Conservation (phyloP, 2,888 invertebrate species). For the Ectemnius cavifrons region DNA sequence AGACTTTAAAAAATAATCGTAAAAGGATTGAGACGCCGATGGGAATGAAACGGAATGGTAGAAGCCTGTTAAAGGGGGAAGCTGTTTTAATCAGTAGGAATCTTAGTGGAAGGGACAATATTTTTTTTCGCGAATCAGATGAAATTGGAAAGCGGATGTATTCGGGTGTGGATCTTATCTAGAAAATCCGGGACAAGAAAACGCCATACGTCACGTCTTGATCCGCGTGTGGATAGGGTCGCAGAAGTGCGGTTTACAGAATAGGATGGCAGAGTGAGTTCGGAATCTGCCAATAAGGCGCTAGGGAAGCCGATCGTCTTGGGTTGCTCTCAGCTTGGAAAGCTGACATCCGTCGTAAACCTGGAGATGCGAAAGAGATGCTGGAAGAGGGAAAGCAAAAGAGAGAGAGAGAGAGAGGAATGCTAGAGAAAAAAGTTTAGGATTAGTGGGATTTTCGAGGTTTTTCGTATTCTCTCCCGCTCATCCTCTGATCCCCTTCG, state of each 20-base stretch:
- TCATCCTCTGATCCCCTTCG: neutral
- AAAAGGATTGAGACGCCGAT: too few relatives aligned
- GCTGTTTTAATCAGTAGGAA: too few relatives aligned
- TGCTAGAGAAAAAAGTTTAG: neutral
- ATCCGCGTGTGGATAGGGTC: conserved; percentile 49
- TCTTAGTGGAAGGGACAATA: too few relatives aligned
- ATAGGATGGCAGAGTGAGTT: conserved; percentile 16
- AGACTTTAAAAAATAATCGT: too few relatives aligned
- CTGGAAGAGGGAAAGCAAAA: conserved; percentile 1
- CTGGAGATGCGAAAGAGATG: neutral
- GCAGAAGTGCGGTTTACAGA: conserved; percentile 45
- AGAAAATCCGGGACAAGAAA: conserved; percentile 42
- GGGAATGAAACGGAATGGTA: too few relatives aligned
- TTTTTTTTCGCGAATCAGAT: too few relatives aligned
- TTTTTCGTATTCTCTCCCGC: neutral
- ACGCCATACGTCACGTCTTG: conserved; percentile 49
- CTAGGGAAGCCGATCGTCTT: conserved; percentile 11
- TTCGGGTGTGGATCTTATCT: conserved; percentile 31
- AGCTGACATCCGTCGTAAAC: conserved; percentile 17
- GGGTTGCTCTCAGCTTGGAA: conserved; percentile 4
- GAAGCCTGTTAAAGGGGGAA: too few relatives aligned
- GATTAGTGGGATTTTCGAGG: conserved; percentile 23
- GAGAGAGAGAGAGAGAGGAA: conserved; percentile 4
- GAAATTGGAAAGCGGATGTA: neutral
- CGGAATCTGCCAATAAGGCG: conserved; percentile 30